A percentile compares a stretch with the other conserved stretches of the same genome.
Evolutionary conservation across 2,113 vertebrate species (phyloP).

Genomic region (Nesogale talazaci): DNA sequence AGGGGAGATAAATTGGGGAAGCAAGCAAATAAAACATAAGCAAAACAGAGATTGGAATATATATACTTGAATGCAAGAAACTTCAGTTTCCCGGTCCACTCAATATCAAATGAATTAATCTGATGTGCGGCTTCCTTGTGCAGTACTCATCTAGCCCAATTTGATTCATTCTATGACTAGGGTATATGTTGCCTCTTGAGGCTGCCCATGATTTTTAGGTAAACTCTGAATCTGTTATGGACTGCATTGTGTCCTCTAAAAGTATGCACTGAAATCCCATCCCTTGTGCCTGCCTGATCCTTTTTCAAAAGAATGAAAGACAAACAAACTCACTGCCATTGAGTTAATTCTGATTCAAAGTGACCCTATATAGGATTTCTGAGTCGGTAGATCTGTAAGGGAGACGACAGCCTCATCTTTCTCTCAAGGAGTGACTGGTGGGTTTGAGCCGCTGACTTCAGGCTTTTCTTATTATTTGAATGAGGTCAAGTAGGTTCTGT

Average conservation of each 20-base stretch:
- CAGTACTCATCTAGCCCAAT: not conserved
- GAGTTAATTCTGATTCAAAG: no score
- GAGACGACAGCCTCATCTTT: no score
- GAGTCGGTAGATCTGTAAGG: no score
- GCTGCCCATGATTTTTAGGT: not conserved
- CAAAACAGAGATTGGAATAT: slow-evolving; percentile 24
- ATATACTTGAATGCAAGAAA: not conserved
- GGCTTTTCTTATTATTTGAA: not conserved
- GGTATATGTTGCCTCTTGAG: not conserved
- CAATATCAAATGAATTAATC: not conserved
- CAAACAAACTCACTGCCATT: no score
- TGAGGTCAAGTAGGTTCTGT: not conserved
- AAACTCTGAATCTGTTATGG: not conserved
- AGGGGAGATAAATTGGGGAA: not conserved
- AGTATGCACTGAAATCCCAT: not conserved
- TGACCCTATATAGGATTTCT: no score
- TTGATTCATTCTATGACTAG: slow-evolving; percentile 20
- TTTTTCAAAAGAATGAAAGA: not conserved
- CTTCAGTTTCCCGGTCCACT: not conserved
- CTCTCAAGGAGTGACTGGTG: no score
- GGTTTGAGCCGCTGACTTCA: no score
- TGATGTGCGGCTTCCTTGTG: not conserved
- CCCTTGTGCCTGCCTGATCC: not conserved
- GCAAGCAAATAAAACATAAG: slow-evolving; percentile 38
- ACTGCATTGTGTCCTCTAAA: not conserved